Evolutionary conservation across 2,888 invertebrate species (phyloP).

Genomic region (Unio delphinus): DNA sequence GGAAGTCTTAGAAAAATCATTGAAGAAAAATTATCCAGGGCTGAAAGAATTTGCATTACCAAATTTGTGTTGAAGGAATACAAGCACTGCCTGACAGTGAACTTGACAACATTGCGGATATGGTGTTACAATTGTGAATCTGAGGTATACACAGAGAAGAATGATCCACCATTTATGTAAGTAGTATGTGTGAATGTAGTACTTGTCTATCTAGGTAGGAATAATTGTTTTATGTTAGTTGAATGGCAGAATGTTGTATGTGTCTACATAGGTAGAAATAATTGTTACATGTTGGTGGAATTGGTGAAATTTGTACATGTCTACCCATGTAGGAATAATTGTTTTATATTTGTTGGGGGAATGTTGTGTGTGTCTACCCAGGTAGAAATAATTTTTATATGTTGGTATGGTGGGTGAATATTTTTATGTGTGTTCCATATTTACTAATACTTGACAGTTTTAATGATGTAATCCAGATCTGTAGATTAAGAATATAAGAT

Average conservation of each 20-base stretch:
- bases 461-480: too few relatives aligned
- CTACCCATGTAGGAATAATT: neutral
- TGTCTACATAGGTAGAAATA: neutral
- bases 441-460: neutral
- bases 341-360: neutral
- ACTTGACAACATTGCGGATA: conserved; percentile 85
- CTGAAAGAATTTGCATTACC: too few relatives aligned
- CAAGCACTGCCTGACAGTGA: conserved; percentile 78
- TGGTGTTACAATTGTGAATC: conserved; percentile 92
- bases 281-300: conserved; percentile 1
- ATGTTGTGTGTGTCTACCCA: too few relatives aligned
- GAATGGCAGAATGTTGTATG: neutral
- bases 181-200: conserved; percentile 12
- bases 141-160: conserved; percentile 80
- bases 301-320: neutral
- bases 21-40: too few relatives aligned
- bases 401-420: neutral
- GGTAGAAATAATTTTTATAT: neutral
- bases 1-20: too few relatives aligned
- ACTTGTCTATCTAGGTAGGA: neutral
- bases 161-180: conserved; percentile 69
- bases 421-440: neutral
- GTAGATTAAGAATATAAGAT: too few relatives aligned
- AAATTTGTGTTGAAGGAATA: conserved; percentile 31
- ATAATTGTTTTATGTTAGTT: conserved; percentile 1